These are phyloP conservation scores for Enoplosus armatus DNA, from an alignment of 2,797 vertebrate genomes.

Conservation along the genomic window DNA sequence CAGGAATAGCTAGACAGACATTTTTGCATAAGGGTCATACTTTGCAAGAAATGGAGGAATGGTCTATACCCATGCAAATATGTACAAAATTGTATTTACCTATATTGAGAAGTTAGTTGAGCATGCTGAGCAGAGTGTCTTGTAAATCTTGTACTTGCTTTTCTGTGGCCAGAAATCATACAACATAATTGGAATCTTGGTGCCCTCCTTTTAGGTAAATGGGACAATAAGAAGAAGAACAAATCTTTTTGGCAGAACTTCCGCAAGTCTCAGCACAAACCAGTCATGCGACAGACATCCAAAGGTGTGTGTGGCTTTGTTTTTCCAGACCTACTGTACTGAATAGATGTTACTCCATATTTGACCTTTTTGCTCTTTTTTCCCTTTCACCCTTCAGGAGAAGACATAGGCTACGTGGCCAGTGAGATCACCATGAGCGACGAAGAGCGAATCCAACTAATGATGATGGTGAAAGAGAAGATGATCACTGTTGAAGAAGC, in stretches of 20 bases:
- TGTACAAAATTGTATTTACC: not conserved
- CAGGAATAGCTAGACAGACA: not conserved
- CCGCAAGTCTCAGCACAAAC: constrained; percentile 93
- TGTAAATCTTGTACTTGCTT: not conserved
- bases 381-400: constrained; percentile 83
- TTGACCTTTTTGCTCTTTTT: constrained; percentile 22
- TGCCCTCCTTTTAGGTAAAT: constrained; percentile 88
- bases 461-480: constrained; percentile 99
- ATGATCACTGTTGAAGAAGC: constrained; percentile 99
- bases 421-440: constrained; percentile 99
- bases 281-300: constrained; percentile 91
- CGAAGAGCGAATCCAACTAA: constrained; percentile 97
- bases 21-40: not conserved
- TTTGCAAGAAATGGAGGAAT: not conserved
- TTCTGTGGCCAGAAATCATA: not conserved
- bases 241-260: constrained; percentile 99
- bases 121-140: not conserved
- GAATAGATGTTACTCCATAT: not conserved
- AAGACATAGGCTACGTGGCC: constrained; percentile 96
- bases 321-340: not conserved
- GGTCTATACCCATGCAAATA: not conserved
- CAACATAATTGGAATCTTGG: not conserved
- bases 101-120: not conserved
- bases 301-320: constrained; percentile 88
- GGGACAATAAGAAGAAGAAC: constrained; percentile 98